A percentile compares a stretch with the other conserved stretches of the same genome.
phyloP scores from a whole-genome alignment of 2,797 vertebrate species.

The Takifugu rubripes region DNA sequence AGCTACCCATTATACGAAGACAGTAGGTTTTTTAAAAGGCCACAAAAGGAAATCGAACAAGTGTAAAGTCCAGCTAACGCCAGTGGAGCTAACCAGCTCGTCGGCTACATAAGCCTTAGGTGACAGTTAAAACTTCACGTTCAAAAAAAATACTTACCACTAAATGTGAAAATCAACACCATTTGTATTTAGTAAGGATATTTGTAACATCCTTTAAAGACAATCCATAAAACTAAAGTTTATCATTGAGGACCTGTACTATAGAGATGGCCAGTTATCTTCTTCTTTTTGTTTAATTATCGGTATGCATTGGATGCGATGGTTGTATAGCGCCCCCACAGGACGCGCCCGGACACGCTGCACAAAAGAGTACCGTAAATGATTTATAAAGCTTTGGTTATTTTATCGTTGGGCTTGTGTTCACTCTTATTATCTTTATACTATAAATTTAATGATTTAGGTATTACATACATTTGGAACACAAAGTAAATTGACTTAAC shows the following conservation, averaged over 20 bases:
- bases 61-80: not conserved
- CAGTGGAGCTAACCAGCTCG: constrained; percentile 6
- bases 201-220: not conserved
- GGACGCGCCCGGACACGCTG: too few relatives aligned
- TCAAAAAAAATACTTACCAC: constrained; percentile 45
- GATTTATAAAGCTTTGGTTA: too few relatives aligned
- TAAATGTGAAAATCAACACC: constrained; percentile 16
- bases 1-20: too few relatives aligned
- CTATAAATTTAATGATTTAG: too few relatives aligned
- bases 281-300: not conserved
- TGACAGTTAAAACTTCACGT: not conserved
- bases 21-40: too few relatives aligned
- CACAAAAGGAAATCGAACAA: too few relatives aligned
- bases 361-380: too few relatives aligned
- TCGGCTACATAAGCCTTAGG: constrained; percentile 2
- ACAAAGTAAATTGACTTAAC: too few relatives aligned
- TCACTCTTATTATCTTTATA: too few relatives aligned
- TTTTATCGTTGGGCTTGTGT: too few relatives aligned
- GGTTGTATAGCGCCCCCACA: constrained; percentile 9
- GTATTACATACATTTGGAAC: too few relatives aligned
- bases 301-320: not conserved
- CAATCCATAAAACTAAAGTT: not conserved
- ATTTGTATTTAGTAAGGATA: constrained; percentile 19
- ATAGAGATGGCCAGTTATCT: constrained; percentile 18
- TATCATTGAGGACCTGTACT: constrained; percentile 1